Evolutionary conservation across 2,888 invertebrate species (phyloP), one percentile per base, ranked within the genome.

Genomic region (Gymnocheta viridis): DNA sequence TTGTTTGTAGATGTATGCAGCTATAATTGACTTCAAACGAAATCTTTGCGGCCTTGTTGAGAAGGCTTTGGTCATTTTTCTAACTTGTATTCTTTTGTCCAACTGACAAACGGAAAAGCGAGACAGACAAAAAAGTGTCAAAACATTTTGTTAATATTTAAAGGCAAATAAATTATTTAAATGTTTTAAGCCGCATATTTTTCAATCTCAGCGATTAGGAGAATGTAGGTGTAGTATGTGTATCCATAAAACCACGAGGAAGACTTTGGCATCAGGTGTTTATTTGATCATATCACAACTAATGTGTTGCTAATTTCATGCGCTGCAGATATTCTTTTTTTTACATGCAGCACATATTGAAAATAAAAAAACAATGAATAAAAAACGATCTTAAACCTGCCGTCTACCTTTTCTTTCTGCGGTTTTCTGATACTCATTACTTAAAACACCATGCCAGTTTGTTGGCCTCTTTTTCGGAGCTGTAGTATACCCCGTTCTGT

Each of bases 91-190:
- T 51, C 27, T 12, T 35, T 14, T 78, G 24, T 72, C 19, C 47
- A 47, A 64, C 44, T 72, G 44, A 60, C 73, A 79, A 67, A 62
- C 19, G 35, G 47, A 44, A 72, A 44, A 56, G 41, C 22, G 14
- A 69, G 74, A 82, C 60, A 69, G 74, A 82, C 60, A 56, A 82
- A 86, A 86, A 87, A 87, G 88, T 88, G 88, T 88, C 88, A 89
- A 89, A 89, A 88, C 89, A 88, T 88, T 89, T 89, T 89, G 88
- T 88, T 87, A 86, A 82, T 83, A 87, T 87, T 79, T 87, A 89
- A 89, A 89, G 87, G 88, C 87, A 86, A 86, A 88, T 88, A 88
- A 88, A 88, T 88, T 88, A 86, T 82, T 84, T 79, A 80, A 86
- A 86, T 85, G 74, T 85, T 64, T 64, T 49, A 77, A 82, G 80